Percentiles rank a stretch among this genome's conserved stretches.
phyloP scores from a whole-genome alignment of 2,888 invertebrate species.

The Oxystoma pomonae region DNA sequence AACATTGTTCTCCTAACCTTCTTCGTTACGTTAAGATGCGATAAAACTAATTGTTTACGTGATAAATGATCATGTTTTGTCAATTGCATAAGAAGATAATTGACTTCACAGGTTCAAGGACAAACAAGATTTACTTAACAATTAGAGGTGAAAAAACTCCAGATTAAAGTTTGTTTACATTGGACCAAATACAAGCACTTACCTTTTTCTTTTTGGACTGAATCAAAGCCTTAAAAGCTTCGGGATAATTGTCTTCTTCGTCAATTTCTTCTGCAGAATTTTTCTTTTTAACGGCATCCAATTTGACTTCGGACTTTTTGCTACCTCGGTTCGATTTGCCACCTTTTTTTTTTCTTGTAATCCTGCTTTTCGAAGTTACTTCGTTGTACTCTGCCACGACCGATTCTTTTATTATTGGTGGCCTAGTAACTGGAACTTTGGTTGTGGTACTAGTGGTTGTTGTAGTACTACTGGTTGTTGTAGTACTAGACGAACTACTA shows the following conservation, averaged over 20 bases:
- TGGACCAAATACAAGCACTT: no score
- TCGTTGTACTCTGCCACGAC: slow-evolving; percentile 41
- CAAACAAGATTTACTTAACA: no score
- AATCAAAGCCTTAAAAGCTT: slow-evolving; percentile 60
- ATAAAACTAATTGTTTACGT: no score
- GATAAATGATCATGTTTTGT: no score
- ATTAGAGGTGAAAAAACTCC: no score
- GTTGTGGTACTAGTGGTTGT: slow-evolving; percentile 20
- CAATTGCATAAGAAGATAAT: no score
- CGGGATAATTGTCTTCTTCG: slow-evolving; percentile 61
- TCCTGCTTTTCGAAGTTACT: slow-evolving; percentile 41
- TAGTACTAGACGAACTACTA: background rate
- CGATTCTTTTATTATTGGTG: slow-evolving; percentile 35
- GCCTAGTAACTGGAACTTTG: slow-evolving; percentile 20
- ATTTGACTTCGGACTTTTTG: slow-evolving; percentile 35
- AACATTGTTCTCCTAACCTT: no score
- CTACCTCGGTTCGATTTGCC: slow-evolving; percentile 26
- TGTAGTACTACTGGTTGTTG: slow-evolving; percentile 13
- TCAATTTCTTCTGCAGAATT: slow-evolving; percentile 53
- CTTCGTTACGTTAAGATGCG: no score
- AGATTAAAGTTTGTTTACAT: no score
- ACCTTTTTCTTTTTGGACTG: slow-evolving; percentile 52
- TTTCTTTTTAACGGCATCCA: slow-evolving; percentile 25
- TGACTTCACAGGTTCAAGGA: no score
- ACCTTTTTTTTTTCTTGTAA: slow-evolving; percentile 30